Base-by-base conservation (phyloP, 1,140 invertebrate species). In the Drosophila ironensis region DNA sequence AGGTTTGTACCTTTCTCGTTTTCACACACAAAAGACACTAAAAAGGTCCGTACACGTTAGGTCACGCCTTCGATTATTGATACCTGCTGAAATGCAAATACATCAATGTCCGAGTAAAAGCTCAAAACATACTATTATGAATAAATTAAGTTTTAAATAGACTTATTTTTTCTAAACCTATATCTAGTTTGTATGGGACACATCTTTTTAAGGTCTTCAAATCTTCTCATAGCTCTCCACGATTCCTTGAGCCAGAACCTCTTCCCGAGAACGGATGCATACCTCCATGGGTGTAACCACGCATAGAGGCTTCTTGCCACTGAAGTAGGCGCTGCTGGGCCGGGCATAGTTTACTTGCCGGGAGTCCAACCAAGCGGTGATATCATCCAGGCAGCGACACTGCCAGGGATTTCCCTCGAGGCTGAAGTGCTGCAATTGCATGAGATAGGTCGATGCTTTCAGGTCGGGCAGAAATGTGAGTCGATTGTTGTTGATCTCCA, bases 351-450 rank as follows among this genome's bases (percentile, higher is more conserved):
- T 41, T 9, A 90, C 69, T 0, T 72, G 46, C 1, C 45, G 67
- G 1, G 1, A 11, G 17, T 86, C 52, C 37, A 88, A 50, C 73
- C 71, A 88, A 30, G 44, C 37, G 1, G 86, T 59, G 5, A 89
- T 54, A 41, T 84, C 80, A 30, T 90, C 74, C 24, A 87, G 59
- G 16, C 88, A 89, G 7, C 67, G 35, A 20, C 88, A 89, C 35
- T 90, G 87, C 88, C 88, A 89, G 7, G 88, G 84, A 53, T 90
- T 90, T 3, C 84, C 87, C 63, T 90, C 84, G 16, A 89, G 42
- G 9, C 59, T 71, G 12, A 88, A 68, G 30, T 74, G 66, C 2
- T 47, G 28, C n/a, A 89, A 16, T 5, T 67, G 53, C 2, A 30
- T 33, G 42, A 86, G 52, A n/a, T 33, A 46, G 4, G 30, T 12